Evolutionary conservation across 2,113 vertebrate species (phyloP), one percentile per base, ranked within the genome.

Genomic region (Etheostoma cragini): DNA sequence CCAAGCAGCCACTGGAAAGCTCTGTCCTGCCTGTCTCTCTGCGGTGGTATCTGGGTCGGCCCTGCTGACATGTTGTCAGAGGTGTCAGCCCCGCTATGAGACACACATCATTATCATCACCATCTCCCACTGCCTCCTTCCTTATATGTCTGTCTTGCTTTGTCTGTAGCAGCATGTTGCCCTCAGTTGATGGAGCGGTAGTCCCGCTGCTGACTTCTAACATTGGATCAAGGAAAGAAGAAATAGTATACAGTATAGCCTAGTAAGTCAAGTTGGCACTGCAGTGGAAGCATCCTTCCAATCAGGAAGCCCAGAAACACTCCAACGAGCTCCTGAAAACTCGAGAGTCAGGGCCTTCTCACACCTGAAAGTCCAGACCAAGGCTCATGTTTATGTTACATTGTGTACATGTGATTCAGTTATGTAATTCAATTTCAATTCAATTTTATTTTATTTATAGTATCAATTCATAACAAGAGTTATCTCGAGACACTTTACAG

Each of bases 71-170:
- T 90, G 89, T 86, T 90, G 88, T 91, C 79, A 78, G 80, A 83
- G 76, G 84, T 85, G 87, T 89, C 83, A 87, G 24, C 61, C 87
- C 74, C 89, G 85, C 22, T 21, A 10, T 56, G 77, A 88, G 82
- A 84, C 80, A 57, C 75, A 77, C 85, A 86, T 90, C 89, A 83
- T 92, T 86, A 93, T 88, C 88, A 80, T 86, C 86, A 81, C 81
- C 67, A 42, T 88, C 84, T 85, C 75, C 67, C 87, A 65, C 77
- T 65, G 72, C 82, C 57, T 57, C 74, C 74, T 81, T 77, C 67
- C 66, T 61, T 69, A 46, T 77, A 79, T 81, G 81, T 67, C 83
- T 81, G 58, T 77, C 81, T 87, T 58, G 24, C 79, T 82, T 84
- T 84, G 84, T 86, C 82, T 87, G 78, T 58, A 60, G 73, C 82